These are phyloP conservation scores for Coracopsis vasa DNA, from an alignment of 2,113 vertebrate species.

Conservation along the genomic window DNA sequence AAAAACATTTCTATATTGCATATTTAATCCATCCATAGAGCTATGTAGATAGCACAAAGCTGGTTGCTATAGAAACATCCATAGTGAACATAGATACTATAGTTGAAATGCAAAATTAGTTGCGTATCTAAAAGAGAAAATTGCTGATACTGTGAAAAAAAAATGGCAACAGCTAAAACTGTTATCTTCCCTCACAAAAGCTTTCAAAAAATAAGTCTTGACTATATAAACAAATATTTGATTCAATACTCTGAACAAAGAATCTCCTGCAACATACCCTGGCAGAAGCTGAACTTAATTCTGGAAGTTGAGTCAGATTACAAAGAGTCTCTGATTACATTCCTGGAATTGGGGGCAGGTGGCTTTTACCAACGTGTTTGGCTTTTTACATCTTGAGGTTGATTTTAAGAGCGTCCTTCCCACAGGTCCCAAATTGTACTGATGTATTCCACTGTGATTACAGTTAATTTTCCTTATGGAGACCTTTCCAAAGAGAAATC, in stretches of 20 bases:
- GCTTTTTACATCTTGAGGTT: fast-evolving
- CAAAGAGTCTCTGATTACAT: not conserved
- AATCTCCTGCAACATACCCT: not conserved
- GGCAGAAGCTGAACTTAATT: not conserved
- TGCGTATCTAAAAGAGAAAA: not conserved
- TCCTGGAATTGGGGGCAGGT: not conserved
- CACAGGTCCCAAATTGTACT: not conserved
- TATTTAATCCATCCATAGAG: not conserved
- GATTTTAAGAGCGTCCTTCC: not conserved
- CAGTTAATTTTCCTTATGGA: not conserved
- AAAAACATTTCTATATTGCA: not conserved
- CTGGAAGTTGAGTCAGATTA: not conserved
- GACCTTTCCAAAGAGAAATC: not conserved
- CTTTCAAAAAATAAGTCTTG: not conserved
- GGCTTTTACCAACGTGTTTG: not conserved
- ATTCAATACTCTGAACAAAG: not conserved
- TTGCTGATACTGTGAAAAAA: not conserved
- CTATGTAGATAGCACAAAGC: not conserved
- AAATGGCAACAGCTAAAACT: not conserved
- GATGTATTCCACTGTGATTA: not conserved
- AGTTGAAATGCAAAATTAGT: constrained; percentile 11
- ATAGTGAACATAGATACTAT: not conserved
- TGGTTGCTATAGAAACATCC: constrained; percentile 23
- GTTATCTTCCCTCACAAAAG: not conserved
- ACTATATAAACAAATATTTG: not conserved